These are phyloP conservation scores for Porites lutea DNA, from an alignment of 64 coral and sea anemone genomes.

Conservation along the genomic window DNA sequence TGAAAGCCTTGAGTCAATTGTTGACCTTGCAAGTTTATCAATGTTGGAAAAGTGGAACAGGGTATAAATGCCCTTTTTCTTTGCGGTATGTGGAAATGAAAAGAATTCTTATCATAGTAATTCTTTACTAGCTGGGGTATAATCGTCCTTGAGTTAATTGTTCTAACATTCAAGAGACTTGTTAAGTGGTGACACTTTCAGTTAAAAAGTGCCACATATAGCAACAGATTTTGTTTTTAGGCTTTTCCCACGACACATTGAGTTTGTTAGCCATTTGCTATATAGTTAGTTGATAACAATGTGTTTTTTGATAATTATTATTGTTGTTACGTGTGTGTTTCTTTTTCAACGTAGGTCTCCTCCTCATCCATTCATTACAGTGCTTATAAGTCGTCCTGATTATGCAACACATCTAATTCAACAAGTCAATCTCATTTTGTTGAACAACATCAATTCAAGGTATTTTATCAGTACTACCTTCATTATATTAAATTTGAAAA, in stretches of 20 bases:
- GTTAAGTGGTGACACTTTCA: no score
- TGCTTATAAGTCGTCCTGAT: conserved; percentile 54
- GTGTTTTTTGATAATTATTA: background rate
- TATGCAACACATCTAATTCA: conserved; percentile 24
- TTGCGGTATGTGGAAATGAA: background rate
- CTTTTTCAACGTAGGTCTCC: background rate
- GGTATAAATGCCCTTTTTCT: conserved; percentile 3
- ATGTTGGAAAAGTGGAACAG: background rate
- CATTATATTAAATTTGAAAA: background rate
- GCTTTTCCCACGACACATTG: no score
- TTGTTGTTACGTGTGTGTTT: background rate
- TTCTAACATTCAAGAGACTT: no score
- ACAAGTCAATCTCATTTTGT: conserved; percentile 14
- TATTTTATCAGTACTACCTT: background rate
- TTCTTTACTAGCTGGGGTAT: no score
- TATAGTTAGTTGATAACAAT: no score
- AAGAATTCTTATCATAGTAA: background rate
- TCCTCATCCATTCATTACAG: conserved; percentile 75
- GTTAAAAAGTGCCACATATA: no score
- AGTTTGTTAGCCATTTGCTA: no score
- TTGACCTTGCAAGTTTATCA: conserved; percentile 30
- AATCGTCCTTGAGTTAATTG: no score
- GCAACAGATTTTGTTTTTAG: no score
- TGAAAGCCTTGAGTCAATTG: conserved; percentile 23
- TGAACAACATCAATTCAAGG: background rate